Conservation (phyloP, 2,888 invertebrate species). For the Pollenia amentaria region DNA sequence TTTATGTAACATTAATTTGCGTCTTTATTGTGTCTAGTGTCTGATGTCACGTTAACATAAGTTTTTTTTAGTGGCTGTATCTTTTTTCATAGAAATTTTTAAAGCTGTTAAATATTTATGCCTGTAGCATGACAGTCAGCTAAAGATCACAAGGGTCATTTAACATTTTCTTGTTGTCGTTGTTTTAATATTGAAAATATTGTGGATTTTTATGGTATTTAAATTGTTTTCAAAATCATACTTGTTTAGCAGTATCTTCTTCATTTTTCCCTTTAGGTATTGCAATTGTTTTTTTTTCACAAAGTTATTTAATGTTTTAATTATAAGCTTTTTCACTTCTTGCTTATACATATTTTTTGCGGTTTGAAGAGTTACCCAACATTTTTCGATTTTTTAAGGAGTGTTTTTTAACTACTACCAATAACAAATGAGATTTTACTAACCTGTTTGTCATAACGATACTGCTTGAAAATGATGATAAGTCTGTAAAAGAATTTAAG, state of each 20-base stretch:
- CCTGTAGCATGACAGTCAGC: conserved; percentile 60
- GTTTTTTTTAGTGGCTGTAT: conserved; percentile 17
- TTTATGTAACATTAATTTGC: conserved; percentile 63
- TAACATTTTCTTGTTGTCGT: conserved; percentile 38
- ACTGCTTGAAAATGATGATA: conserved; percentile 53
- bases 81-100: not conserved
- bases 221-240: conserved; percentile 47
- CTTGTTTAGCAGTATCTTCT: conserved; percentile 50
- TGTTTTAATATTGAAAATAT: conserved; percentile 2
- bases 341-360: not conserved
- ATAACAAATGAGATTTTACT: conserved; percentile 20
- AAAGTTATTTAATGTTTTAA: conserved; percentile 69
- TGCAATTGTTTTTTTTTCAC: not conserved
- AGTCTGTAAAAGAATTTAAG: conserved; percentile 65
- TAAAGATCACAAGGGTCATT: conserved; percentile 71
- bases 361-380: conserved; percentile 43
- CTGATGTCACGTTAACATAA: conserved; percentile 66
- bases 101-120: conserved; percentile 50
- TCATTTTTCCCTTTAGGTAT: conserved; percentile 33
- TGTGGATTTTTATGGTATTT: conserved; percentile 62
- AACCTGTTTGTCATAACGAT: conserved; percentile 50
- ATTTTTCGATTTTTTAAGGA: conserved; percentile 64
- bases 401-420: conserved; percentile 53
- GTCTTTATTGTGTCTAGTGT: conserved; percentile 58
- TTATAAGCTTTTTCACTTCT: conserved; percentile 55